A percentile compares a stretch with the other conserved stretches of the same genome.
These are phyloP conservation scores for Peromyscus leucopus DNA, from an alignment of 2,113 vertebrate species.

Conservation along the genomic window DNA sequence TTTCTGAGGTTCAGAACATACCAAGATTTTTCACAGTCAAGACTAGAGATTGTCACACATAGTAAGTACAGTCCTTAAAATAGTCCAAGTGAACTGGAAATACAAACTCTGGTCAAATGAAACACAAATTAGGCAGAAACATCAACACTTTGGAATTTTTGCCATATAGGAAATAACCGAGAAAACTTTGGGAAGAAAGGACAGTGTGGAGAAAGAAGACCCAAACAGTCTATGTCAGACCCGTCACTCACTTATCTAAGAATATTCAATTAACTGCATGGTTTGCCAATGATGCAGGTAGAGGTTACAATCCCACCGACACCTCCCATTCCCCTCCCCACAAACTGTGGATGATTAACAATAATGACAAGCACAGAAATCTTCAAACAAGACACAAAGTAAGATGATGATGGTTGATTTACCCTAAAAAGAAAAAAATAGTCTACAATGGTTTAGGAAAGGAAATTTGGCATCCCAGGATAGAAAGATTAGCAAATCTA, in stretches of 20 bases:
- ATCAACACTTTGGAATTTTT: slow-evolving; percentile 28
- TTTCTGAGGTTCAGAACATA: not conserved
- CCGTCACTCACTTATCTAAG: slow-evolving; percentile 27
- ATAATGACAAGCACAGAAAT: slow-evolving; percentile 46
- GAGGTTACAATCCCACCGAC: slow-evolving; percentile 8
- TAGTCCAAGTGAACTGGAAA: slow-evolving; percentile 42
- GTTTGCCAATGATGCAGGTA: not conserved
- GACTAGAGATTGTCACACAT: not conserved
- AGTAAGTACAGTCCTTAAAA: not conserved
- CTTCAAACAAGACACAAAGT: slow-evolving; percentile 28
- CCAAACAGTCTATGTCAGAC: slow-evolving; percentile 17
- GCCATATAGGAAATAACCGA: slow-evolving; percentile 18
- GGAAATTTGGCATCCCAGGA: not conserved
- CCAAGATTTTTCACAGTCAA: not conserved
- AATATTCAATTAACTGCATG: slow-evolving; percentile 2
- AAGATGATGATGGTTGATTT: slow-evolving; percentile 37
- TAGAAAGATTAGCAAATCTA: not conserved
- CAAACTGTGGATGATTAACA: slow-evolving; percentile 32
- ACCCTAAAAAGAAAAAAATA: not conserved
- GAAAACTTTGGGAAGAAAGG: slow-evolving; percentile 35
- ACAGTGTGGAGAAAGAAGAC: not conserved
- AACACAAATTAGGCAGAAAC: slow-evolving; percentile 40
- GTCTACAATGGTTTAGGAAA: not conserved
- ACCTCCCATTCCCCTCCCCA: not conserved
- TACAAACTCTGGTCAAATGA: slow-evolving; percentile 42